Conservation (phyloP, 1,140 invertebrate species). For the Drosophila punjabiensis region DNA sequence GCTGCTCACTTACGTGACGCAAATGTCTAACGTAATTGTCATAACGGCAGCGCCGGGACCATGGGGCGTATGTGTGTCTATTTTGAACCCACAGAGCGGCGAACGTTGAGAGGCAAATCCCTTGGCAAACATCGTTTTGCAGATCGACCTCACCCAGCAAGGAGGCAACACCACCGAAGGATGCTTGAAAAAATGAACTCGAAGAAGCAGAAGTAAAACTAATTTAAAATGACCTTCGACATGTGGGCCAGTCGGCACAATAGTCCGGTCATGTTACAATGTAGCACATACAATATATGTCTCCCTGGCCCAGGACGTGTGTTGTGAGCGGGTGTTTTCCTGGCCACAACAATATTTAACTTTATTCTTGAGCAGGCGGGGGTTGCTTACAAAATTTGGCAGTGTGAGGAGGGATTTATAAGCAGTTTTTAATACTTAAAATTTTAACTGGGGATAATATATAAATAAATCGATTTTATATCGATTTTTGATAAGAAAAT, state of each 20-base stretch:
- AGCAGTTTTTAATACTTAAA: background rate
- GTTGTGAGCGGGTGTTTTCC: conserved; percentile 28
- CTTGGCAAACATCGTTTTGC: conserved; percentile 55
- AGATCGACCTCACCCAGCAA: conserved; percentile 29
- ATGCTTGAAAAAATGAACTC: conserved; percentile 35
- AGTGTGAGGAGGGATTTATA: background rate
- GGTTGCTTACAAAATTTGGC: background rate
- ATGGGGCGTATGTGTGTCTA: conserved; percentile 29
- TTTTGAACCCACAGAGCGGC: conserved; percentile 17
- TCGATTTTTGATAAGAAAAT: too few species aligned
- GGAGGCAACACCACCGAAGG: conserved; percentile 14
- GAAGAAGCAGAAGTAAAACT: conserved; percentile 56
- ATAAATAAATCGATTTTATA: too few species aligned
- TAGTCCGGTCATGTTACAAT: conserved; percentile 64
- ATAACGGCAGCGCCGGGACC: conserved; percentile 54
- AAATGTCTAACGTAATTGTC: conserved; percentile 78
- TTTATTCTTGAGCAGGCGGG: conserved; percentile 38
- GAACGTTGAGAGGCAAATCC: conserved; percentile 52
- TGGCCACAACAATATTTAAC: conserved; percentile 61
- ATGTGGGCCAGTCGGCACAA: conserved; percentile 59
- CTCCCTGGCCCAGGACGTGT: conserved; percentile 22
- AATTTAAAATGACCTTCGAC: conserved; percentile 80
- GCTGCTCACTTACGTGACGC: conserved; percentile 64
- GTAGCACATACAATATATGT: conserved; percentile 35
- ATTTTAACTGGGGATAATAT: too few species aligned